Evolutionary conservation across 2,797 vertebrate genomes (phyloP).

Genomic region (Rhinella marina): DNA sequence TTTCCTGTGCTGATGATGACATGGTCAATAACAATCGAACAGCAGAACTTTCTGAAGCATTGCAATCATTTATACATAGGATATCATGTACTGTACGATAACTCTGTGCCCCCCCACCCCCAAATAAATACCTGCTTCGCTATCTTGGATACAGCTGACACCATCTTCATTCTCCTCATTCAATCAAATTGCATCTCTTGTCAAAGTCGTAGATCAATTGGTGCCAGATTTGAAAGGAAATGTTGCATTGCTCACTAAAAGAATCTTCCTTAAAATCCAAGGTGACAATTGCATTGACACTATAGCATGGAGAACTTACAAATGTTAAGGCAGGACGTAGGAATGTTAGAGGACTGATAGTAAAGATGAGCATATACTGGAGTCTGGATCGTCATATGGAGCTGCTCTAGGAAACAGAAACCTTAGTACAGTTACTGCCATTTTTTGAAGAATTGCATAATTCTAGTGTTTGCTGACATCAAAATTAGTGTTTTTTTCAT

Average conservation of each 20-base stretch:
- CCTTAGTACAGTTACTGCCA: constrained; percentile 2
- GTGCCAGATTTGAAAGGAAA: constrained; percentile 35
- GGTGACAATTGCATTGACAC: constrained; percentile 5
- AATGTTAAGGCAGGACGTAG: not conserved
- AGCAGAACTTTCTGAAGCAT: not conserved
- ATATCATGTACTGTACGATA: not conserved
- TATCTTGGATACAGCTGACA: constrained; percentile 42
- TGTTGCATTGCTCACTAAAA: constrained; percentile 12
- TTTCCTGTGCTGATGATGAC: not conserved
- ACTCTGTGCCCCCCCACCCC: not conserved
- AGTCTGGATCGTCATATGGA: not conserved
- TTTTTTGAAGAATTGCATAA: constrained; percentile 20
- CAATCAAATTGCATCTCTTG: constrained; percentile 43
- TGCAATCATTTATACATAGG: not conserved
- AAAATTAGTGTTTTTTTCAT: not conserved
- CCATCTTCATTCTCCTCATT: constrained; percentile 29
- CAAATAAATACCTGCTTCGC: constrained; percentile 54
- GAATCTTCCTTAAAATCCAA: constrained; percentile 40
- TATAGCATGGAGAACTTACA: constrained; percentile 8
- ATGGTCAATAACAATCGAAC: not conserved
- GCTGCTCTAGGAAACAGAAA: constrained; percentile 3
- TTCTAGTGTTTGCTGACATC: not conserved
- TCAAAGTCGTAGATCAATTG: constrained; percentile 28
- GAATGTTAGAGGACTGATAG: not conserved
- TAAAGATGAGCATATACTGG: not conserved